phyloP scores from a whole-genome alignment of 2,113 vertebrate genomes.

The Ciconia maguari region DNA sequence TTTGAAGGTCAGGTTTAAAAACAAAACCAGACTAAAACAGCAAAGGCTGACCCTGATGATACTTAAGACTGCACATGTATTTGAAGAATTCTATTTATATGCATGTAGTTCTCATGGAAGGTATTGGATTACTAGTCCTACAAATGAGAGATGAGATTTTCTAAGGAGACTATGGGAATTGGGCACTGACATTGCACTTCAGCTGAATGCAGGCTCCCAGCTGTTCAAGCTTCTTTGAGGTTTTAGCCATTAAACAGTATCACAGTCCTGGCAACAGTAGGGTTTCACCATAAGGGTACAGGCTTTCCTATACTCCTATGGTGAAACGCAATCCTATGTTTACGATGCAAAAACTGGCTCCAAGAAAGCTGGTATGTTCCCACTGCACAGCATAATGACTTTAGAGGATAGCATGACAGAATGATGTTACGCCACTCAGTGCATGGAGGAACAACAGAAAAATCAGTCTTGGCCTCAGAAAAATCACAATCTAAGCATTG shows the following conservation, averaged over 20 bases:
- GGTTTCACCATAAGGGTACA: background rate
- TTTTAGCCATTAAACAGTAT: background rate
- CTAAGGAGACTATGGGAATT: background rate
- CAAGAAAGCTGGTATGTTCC: background rate
- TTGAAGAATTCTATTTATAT: background rate
- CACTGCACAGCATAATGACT: background rate
- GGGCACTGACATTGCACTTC: background rate
- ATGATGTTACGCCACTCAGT: background rate
- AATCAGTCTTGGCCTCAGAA: background rate
- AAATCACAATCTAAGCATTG: background rate
- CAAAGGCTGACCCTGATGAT: background rate
- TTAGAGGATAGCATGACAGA: background rate
- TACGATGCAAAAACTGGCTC: background rate
- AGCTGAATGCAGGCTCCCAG: background rate
- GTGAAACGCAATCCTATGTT: background rate
- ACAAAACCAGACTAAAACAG: background rate
- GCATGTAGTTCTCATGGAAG: background rate
- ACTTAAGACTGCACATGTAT: background rate
- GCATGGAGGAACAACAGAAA: background rate
- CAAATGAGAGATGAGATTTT: background rate
- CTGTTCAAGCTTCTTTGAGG: background rate
- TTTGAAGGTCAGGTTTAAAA: constrained; percentile 32
- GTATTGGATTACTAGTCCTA: background rate
- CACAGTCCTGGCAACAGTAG: background rate
- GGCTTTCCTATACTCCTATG: background rate